These are phyloP conservation scores for Oreohelix idahoensis DNA, from an alignment of 1,140 invertebrate genomes.

Conservation along the genomic window DNA sequence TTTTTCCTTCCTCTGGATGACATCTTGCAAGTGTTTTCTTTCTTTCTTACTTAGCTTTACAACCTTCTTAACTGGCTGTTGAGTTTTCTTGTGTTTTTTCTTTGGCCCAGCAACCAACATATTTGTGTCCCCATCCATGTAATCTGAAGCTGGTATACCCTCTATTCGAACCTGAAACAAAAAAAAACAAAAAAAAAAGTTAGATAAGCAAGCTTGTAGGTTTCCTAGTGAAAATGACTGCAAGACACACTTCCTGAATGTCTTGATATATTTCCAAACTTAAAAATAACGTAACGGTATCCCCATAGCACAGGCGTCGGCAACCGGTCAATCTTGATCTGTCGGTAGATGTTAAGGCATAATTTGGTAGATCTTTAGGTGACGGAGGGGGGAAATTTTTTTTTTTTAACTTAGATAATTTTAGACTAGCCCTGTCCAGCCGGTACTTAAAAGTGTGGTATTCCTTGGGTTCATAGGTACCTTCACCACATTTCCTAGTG, in stretches of 20 bases:
- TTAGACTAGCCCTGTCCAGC: background rate
- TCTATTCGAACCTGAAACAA: constrained; percentile 1
- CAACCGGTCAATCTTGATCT: too few species aligned
- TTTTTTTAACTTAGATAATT: background rate
- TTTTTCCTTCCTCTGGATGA: constrained; percentile 90
- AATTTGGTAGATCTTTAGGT: too few species aligned
- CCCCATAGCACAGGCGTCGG: background rate
- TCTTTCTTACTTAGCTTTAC: constrained; percentile 88
- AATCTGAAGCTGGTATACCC: background rate
- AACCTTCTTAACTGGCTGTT: constrained; percentile 75
- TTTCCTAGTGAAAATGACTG: too few species aligned
- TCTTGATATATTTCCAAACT: background rate
- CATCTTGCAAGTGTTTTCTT: constrained; percentile 86
- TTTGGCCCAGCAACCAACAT: constrained; percentile 84
- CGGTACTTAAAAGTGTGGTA: too few species aligned
- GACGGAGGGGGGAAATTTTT: too few species aligned
- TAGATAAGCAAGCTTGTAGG: too few species aligned
- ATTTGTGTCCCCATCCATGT: constrained; percentile 83
- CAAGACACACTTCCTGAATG: background rate
- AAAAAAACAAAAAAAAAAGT: background rate
- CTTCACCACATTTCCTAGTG: too few species aligned
- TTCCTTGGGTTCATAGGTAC: too few species aligned
- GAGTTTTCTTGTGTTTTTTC: constrained; percentile 82
- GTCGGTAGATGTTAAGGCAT: too few species aligned
- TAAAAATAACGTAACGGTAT: background rate